Conservation (phyloP, 2,113 vertebrate species). For the Dromaius novaehollandiae region DNA sequence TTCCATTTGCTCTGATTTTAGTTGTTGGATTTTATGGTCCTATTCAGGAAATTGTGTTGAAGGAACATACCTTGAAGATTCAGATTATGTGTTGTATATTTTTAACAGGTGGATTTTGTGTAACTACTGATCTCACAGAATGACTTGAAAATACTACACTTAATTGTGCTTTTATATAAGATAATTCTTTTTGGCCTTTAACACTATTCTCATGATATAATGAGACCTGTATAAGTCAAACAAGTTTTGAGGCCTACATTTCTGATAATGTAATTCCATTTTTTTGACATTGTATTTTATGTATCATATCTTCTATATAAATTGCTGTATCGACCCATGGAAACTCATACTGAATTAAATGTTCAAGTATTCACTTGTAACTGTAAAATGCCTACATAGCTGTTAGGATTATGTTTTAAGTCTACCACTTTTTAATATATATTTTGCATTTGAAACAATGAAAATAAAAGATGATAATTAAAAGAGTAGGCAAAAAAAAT, state of each 20-base stretch:
- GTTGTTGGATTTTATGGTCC: background rate
- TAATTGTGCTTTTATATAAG: background rate
- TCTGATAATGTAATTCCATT: background rate
- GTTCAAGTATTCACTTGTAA: fast-evolving
- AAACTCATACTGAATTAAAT: background rate
- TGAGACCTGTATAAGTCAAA: background rate
- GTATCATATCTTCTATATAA: background rate
- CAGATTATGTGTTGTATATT: background rate
- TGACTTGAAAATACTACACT: background rate
- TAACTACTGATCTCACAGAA: background rate
- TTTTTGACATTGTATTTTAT: background rate
- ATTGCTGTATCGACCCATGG: background rate
- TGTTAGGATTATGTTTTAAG: background rate
- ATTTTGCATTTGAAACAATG: background rate
- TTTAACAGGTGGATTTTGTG: background rate
- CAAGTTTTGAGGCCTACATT: background rate
- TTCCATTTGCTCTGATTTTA: background rate
- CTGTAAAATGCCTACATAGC: background rate
- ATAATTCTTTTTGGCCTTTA: background rate
- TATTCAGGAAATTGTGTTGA: background rate
- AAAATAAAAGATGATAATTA: background rate
- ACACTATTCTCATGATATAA: background rate
- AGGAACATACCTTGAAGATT: fast-evolving
- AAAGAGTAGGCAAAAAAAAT: background rate
- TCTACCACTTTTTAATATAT: background rate